phyloP scores from a whole-genome alignment of 92 coral and sea anemone genomes.

The Bergia sp. region DNA sequence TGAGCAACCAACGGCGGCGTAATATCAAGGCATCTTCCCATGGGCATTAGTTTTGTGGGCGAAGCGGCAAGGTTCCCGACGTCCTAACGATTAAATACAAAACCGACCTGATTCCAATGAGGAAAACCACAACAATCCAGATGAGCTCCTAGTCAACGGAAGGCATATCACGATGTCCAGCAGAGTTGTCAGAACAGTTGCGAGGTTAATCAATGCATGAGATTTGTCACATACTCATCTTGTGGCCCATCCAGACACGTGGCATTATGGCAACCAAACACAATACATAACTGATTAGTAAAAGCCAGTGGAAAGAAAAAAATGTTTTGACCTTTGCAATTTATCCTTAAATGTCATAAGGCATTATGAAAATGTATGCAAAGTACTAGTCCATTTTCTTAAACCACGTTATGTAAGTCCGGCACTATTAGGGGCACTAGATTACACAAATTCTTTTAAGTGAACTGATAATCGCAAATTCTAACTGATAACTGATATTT shows the following conservation, averaged over 20 bases:
- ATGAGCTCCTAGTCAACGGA: constrained; percentile 16
- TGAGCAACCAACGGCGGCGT: constrained; percentile 12
- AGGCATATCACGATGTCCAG: constrained; percentile 7
- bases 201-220: constrained; percentile 25
- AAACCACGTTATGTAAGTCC: constrained; percentile 1
- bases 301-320: constrained; percentile 10
- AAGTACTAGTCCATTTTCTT: not conserved
- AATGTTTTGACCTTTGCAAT: constrained; percentile 8
- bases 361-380: constrained; percentile 5
- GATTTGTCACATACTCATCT: not conserved
- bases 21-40: constrained; percentile 21
- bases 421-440: constrained; percentile 7
- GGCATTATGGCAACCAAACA: not conserved
- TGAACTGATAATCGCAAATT: too few species aligned
- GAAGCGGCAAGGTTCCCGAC: constrained; percentile 26
- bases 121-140: not conserved
- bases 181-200: not conserved
- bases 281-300: constrained; percentile 11
- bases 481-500: too few species aligned
- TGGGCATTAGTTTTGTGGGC: constrained; percentile 22
- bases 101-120: constrained; percentile 2
- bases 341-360: not conserved
- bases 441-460: not conserved
- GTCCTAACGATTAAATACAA: constrained; percentile 1
- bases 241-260: not conserved